Evolutionary conservation across 2,113 vertebrate species (phyloP).

Genomic region (Heterotilapia buettikoferi): DNA sequence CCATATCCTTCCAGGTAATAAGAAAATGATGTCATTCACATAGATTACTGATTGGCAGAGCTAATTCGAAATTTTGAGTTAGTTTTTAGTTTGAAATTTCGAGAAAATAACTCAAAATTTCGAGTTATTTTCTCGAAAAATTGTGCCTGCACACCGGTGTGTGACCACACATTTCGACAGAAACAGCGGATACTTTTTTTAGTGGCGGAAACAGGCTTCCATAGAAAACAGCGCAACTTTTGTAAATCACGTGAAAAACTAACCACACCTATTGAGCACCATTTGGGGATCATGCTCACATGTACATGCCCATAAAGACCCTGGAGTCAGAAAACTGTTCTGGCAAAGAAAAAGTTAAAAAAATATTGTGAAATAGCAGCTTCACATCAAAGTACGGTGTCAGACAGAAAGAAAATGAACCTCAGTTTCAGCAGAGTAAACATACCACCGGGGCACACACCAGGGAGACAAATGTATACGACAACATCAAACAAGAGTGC

Average conservation of each 20-base stretch:
- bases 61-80: not conserved
- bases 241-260: not conserved
- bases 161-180: not conserved
- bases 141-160: not conserved
- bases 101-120: rapidly evolving
- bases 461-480: not conserved
- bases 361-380: not conserved
- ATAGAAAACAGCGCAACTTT: not conserved
- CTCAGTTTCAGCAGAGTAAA: not conserved
- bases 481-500: not conserved
- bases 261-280: not conserved
- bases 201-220: not conserved
- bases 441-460: not conserved
- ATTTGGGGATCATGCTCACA: not conserved
- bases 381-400: not conserved
- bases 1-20: not conserved
- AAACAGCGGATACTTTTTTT: not conserved
- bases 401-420: not conserved
- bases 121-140: rapidly evolving
- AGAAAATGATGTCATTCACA: not conserved
- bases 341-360: not conserved
- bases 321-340: not conserved
- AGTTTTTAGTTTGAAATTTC: rapidly evolving
- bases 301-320: not conserved
- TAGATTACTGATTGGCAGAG: not conserved